Conservation (phyloP, 2,113 vertebrate species). For the Bubo blakistoni region DNA sequence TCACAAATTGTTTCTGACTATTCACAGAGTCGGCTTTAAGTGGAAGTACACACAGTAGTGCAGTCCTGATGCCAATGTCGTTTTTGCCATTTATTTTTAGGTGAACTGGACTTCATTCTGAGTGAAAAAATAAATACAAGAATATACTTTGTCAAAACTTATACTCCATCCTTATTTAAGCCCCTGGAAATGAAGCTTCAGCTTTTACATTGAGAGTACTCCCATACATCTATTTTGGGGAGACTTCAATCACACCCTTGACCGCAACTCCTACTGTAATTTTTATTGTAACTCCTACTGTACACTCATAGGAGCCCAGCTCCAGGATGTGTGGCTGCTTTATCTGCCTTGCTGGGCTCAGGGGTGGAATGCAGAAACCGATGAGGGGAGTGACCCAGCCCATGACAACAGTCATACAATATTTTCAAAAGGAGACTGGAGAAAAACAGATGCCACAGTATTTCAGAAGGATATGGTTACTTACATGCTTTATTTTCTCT, state of each 20-base stretch:
- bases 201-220: background rate
- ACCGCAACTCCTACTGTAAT: background rate
- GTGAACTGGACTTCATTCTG: background rate
- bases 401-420: background rate
- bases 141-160: background rate
- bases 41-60: background rate
- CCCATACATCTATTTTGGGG: background rate
- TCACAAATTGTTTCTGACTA: background rate
- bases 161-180: background rate
- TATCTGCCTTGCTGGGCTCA: background rate
- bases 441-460: background rate
- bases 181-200: background rate
- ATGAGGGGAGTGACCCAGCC: background rate
- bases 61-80: background rate
- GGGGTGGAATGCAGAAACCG: background rate
- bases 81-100: slow-evolving; percentile 48
- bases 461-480: background rate
- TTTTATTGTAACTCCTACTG: background rate
- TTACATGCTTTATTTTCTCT: background rate
- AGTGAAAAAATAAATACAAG: background rate
- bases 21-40: background rate
- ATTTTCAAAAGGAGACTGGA: background rate
- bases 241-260: background rate
- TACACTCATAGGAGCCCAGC: background rate
- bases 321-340: background rate